A percentile compares a stretch with the other conserved stretches of the same genome.
Evolutionary conservation across 2,888 invertebrate species (phyloP).

Genomic region (Drosophila anomelani): DNA sequence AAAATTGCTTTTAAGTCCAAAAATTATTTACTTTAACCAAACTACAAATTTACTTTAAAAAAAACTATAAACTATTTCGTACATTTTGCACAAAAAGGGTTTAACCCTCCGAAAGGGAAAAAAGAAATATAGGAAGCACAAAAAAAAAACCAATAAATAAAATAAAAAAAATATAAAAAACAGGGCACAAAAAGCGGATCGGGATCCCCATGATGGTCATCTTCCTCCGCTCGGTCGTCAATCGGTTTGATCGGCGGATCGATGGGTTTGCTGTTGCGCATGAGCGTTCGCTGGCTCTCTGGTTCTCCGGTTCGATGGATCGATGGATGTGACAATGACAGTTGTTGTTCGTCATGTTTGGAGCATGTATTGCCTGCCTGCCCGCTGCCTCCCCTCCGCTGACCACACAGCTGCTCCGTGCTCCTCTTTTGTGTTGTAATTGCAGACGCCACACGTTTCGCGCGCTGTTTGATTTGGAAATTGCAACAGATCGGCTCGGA

Average conservation of each 20-base stretch:
- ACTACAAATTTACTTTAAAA: neutral
- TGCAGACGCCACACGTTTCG: slow-evolving; percentile 80
- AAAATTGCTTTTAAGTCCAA: neutral
- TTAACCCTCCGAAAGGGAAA: slow-evolving; percentile 5
- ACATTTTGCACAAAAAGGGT: neutral
- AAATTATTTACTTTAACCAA: neutral
- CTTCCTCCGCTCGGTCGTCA: slow-evolving; percentile 29
- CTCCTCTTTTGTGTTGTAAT: slow-evolving; percentile 70
- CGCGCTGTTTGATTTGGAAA: slow-evolving; percentile 80
- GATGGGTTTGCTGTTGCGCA: slow-evolving; percentile 32
- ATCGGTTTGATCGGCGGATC: slow-evolving; percentile 40
- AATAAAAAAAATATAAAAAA: neutral
- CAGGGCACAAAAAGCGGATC: slow-evolving; percentile 30
- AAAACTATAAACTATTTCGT: neutral
- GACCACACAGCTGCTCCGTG: slow-evolving; percentile 8
- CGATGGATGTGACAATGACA: slow-evolving; percentile 80
- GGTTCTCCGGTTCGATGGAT: slow-evolving; percentile 19
- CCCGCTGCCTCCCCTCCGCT: neutral
- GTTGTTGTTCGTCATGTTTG: slow-evolving; percentile 82
- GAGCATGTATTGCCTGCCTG: slow-evolving; percentile 56
- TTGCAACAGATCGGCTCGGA: slow-evolving; percentile 73
- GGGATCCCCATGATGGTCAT: slow-evolving; percentile 41
- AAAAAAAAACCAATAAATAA: neutral
- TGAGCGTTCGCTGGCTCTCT: slow-evolving; percentile 45
- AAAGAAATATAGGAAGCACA: slow-evolving; percentile 14